These are phyloP conservation scores for Eleginops maclovinus DNA, from an alignment of 2,113 vertebrate species.

Conservation along the genomic window DNA sequence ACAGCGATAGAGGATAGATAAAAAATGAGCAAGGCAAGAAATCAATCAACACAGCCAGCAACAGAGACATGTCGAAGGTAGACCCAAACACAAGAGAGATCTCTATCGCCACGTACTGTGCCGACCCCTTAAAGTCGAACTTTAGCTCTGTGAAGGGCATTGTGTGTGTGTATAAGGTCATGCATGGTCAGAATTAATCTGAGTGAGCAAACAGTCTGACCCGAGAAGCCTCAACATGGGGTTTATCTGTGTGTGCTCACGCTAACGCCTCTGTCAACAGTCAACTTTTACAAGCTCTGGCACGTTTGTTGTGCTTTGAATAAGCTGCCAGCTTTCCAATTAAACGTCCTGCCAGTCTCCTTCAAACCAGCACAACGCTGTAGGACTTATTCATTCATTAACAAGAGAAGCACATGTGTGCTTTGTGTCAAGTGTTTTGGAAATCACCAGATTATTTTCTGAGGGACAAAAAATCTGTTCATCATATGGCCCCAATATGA, in stretches of 20 bases:
- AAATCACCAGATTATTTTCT: slow-evolving; percentile 22
- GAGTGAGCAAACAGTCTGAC: slow-evolving; percentile 68
- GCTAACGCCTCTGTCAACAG: slow-evolving; percentile 70
- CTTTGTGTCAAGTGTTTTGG: slow-evolving; percentile 30
- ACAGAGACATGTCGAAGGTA: slow-evolving; percentile 10
- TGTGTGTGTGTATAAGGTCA: slow-evolving; percentile 46
- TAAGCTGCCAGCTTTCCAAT: slow-evolving; percentile 71
- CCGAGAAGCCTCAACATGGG: slow-evolving; percentile 43
- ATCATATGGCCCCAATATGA: slow-evolving; percentile 1
- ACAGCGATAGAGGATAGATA: not conserved
- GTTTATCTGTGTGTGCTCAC: slow-evolving; percentile 71
- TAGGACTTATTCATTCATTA: slow-evolving; percentile 53
- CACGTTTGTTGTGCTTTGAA: slow-evolving; percentile 64
- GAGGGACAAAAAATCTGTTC: slow-evolving; percentile 37
- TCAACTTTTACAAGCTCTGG: slow-evolving; percentile 66
- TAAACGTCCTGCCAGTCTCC: slow-evolving; percentile 63
- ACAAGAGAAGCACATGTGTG: slow-evolving; percentile 46
- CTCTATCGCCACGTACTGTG: slow-evolving; percentile 1
- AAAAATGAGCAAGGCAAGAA: slow-evolving; percentile 4
- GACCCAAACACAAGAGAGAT: slow-evolving; percentile 1
- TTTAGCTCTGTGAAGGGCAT: slow-evolving; percentile 53
- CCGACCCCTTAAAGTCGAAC: slow-evolving; percentile 45
- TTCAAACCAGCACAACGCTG: slow-evolving; percentile 48
- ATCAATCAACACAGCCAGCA: slow-evolving; percentile 5
- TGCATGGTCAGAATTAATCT: slow-evolving; percentile 68